Evolutionary conservation across 2,113 vertebrate species (phyloP), one percentile per base, ranked within the genome.

Genomic region (Mionectes macconnelli): DNA sequence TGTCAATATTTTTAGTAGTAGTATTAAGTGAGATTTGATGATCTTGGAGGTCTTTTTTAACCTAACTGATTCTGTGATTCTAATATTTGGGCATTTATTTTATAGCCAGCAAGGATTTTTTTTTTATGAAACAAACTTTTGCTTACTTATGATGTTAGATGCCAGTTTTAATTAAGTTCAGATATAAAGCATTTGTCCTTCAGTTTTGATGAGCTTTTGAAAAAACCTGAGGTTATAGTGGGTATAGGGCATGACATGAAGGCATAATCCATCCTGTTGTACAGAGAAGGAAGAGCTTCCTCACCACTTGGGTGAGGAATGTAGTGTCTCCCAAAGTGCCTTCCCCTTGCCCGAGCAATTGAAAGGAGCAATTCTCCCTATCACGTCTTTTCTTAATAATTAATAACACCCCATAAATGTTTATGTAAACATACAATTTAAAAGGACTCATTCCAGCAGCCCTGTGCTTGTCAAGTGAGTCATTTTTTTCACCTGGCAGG

Each of bases 401-500:
- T 42, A 74, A 44, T 56, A 91, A 57, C 84, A 76, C 66, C 72
- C 62, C 60, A n/a, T 82, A 72, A 92, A 90, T 90, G 72, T 95
- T 95, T 94, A 72, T 81, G 66, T 92, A 94, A 91, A 94, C 50
- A 75, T 44, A 49, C 80, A 77, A 40, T 84, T 87, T 69, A 56
- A 31, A 92, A 93, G 44, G 52, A 22, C 66, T 96, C 89, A 84
- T 91, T 87, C 87, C 62, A 78, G 70, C 94, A 93, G 95, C 49
- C 63, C 89, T 95, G 80, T 67, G 69, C 91, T 72, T 97, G 95
- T 93, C 94, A 94, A 96, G 92, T 55, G 86, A 93, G 91, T 94
- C 68, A 84, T 93, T 96, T 97, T 97, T 94, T 97, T 97, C 96
- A 97, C 96, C 96, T 97, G 96, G 96, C 95, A 97, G 69, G 42